Evolutionary conservation across 2,888 invertebrate genomes (phyloP), one percentile per base, ranked within the genome.

Genomic region (Oegoconia quadripuncta): DNA sequence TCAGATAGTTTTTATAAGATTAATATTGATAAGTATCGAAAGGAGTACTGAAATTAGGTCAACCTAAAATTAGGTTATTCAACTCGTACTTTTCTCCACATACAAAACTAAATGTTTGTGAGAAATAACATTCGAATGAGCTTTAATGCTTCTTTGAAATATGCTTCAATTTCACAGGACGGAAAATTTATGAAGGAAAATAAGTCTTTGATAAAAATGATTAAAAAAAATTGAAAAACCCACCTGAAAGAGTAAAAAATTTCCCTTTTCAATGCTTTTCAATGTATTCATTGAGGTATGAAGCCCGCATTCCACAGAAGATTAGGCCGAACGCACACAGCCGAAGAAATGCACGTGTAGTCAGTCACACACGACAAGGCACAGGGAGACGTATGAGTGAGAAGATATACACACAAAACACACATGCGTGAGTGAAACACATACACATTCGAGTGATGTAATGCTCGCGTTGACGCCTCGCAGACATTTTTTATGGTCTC

Each of bases 401-500:
- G 3, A 12, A 12, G 11, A 26, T 13, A 13, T 12, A 26, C 3
- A 26, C 26, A 12, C 12, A 12, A 12, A 6, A 52, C 41, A 33
- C 41, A 63, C 56, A 60, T 55, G 56, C 30, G 52, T 37, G 9
- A 7, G 29, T 28, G 25, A 25, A 44, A 46, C 73, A 73, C 71
- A 74, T 64, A 41, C 3, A 17, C 16, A 14, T 6, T 29, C 32
- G 39, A 67, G 77, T 86, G 86, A 86, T 86, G 84, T 86, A 86
- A 86, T 74, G 65, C 65, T 46, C 55, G 54, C 72, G 75, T 77
- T 82, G 84, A 83, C 83, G 83, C 72, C 75, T 74, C 61, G 76
- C 75, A 87, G 86, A 86, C 86, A 84, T 83, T 87, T 87, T 87
- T 86, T 86, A 83, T 87, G 77, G 64, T 53, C 71, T 77, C 71